These are phyloP conservation scores for Oophaga sylvatica DNA, from an alignment of 2,797 vertebrate genomes.

Conservation along the genomic window DNA sequence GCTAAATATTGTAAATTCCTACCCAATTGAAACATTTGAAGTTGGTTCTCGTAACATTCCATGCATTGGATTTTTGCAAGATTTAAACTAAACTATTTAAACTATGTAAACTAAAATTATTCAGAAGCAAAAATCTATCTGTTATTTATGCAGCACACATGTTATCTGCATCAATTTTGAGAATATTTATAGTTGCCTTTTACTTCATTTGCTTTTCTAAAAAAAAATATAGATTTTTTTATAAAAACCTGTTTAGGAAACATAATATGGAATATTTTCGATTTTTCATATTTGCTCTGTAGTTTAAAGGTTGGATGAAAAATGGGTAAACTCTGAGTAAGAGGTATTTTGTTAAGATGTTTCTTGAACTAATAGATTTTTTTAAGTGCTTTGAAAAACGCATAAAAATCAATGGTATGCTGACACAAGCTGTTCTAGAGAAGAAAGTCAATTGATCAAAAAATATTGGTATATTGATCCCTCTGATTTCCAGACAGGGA, in stretches of 20 bases:
- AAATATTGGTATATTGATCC: constrained; percentile 57
- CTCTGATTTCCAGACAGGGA: constrained; percentile 54
- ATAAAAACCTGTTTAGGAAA: background rate
- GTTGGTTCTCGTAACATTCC: no score
- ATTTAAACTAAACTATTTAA: background rate
- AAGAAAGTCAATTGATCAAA: constrained; percentile 55
- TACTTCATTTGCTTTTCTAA: no score
- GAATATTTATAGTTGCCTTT: background rate
- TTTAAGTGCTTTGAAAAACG: constrained; percentile 44
- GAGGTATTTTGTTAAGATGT: constrained; percentile 47
- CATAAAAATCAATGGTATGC: constrained; percentile 52
- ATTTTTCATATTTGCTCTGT: background rate
- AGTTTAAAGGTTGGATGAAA: constrained; percentile 27
- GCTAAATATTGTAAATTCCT: no score
- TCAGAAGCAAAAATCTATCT: background rate
- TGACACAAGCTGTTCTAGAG: constrained; percentile 48
- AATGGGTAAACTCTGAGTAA: constrained; percentile 9
- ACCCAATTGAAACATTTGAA: no score
- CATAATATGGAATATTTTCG: background rate
- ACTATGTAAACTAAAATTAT: background rate
- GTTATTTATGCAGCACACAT: no score
- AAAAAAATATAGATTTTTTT: no score
- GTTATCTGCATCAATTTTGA: background rate
- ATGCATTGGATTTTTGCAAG: background rate
- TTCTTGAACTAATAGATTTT: constrained; percentile 48